Percentiles rank a stretch among this genome's conserved stretches.
Evolutionary conservation across 1,140 invertebrate genomes (phyloP).

Genomic region (Hirudo medicinalis): DNA sequence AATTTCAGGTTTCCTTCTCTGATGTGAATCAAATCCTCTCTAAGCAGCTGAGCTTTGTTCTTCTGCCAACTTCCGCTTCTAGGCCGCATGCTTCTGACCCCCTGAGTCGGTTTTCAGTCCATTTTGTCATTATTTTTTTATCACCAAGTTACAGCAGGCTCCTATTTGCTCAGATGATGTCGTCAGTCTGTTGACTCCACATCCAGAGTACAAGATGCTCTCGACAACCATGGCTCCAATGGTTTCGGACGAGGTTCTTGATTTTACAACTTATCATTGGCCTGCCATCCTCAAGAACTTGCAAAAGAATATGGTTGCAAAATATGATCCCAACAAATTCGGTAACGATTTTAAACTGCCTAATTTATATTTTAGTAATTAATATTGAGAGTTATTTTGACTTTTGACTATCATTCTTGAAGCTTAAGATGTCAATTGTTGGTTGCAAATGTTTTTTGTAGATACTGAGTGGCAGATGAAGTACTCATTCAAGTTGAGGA

Average conservation of each 20-base stretch:
- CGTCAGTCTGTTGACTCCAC: constrained; percentile 33
- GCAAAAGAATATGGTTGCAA: constrained; percentile 38
- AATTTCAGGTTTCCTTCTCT: constrained; percentile 27
- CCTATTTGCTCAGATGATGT: constrained; percentile 30
- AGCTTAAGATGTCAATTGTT: neutral
- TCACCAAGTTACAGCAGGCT: neutral
- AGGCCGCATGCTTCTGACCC: neutral
- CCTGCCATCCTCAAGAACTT: constrained; percentile 37
- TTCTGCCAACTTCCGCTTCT: constrained; percentile 30
- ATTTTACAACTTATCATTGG: constrained; percentile 39
- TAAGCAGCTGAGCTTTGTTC: constrained; percentile 35
- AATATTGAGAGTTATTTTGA: too few relatives aligned
- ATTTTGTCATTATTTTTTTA: neutral
- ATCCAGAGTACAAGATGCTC: constrained; percentile 38
- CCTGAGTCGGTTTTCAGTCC: neutral
- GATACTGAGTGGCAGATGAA: constrained; percentile 39
- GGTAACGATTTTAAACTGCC: too few relatives aligned
- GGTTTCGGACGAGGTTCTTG: constrained; percentile 33
- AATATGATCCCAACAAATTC: constrained; percentile 15
- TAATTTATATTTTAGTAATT: too few relatives aligned
- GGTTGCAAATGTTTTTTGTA: constrained; percentile 23
- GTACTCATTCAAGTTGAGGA: constrained; percentile 20
- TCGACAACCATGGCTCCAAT: constrained; percentile 37
- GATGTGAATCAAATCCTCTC: constrained; percentile 40
- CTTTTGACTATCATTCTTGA: too few relatives aligned